phyloP scores from a whole-genome alignment of 2,797 vertebrate species.

The Melanogrammus aeglefinus region DNA sequence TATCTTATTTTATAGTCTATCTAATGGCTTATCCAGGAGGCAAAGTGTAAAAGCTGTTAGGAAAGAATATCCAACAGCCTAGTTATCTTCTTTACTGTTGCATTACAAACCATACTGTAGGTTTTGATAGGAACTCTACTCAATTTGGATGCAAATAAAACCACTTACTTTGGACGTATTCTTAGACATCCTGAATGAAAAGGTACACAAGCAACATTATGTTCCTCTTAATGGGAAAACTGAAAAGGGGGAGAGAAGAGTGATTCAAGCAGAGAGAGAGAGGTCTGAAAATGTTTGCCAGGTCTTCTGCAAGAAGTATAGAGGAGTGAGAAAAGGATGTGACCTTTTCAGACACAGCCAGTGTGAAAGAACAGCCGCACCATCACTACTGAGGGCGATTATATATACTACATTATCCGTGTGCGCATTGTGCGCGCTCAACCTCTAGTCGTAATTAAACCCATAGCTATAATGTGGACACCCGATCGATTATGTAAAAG shows the following conservation, averaged over 20 bases:
- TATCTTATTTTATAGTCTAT: background rate
- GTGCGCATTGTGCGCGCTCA: too few species aligned
- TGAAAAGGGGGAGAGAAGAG: background rate
- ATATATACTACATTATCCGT: slow-evolving; percentile 43
- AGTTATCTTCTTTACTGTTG: background rate
- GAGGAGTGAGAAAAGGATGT: slow-evolving; percentile 33
- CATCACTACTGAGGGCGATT: slow-evolving; percentile 65
- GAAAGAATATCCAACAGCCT: background rate
- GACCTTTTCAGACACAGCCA: slow-evolving; percentile 62
- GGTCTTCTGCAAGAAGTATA: slow-evolving; percentile 11
- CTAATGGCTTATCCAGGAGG: background rate
- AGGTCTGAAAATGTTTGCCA: background rate
- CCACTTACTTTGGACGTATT: too few species aligned
- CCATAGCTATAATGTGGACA: too few species aligned
- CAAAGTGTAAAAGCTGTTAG: background rate
- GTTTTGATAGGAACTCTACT: background rate
- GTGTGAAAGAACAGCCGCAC: slow-evolving; percentile 56
- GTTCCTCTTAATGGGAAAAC: background rate
- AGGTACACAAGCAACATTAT: background rate
- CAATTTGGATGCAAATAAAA: too few species aligned
- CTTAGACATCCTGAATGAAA: background rate
- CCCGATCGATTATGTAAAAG: too few species aligned
- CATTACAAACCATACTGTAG: background rate
- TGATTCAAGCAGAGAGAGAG: background rate
- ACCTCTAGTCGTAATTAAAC: too few species aligned